Percentiles rank a stretch among this genome's conserved stretches.
Conservation (phyloP, 2,888 invertebrate genomes). For the Dicranocentrus wangi region DNA sequence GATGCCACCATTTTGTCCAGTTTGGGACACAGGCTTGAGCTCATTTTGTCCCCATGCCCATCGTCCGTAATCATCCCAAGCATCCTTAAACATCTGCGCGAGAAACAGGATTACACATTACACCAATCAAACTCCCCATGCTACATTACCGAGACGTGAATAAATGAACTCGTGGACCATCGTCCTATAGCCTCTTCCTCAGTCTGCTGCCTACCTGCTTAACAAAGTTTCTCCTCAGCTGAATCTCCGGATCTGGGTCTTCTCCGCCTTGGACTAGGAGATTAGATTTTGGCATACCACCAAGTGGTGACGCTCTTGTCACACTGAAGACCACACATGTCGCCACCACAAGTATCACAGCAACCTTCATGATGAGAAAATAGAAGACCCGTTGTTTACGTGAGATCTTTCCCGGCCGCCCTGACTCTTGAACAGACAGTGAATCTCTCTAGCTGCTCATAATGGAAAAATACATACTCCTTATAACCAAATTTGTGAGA, state of each 20-base stretch:
- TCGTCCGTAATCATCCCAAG: conserved; percentile 96
- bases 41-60: conserved; percentile 99
- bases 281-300: conserved; percentile 6
- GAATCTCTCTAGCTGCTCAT: conserved; percentile 57
- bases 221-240: conserved; percentile 62
- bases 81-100: conserved; percentile 97
- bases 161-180: too few species aligned
- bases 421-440: conserved; percentile 60
- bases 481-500: conserved; percentile 10
- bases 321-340: conserved; percentile 55
- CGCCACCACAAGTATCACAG: conserved; percentile 56
- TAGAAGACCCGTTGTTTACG: conserved; percentile 45
- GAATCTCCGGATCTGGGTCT: conserved; percentile 67
- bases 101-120: neutral
- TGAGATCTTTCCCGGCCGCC: conserved; percentile 56
- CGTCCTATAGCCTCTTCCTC: too few species aligned
- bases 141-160: too few species aligned
- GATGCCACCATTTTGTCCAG: conserved; percentile 91
- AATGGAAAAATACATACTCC: conserved; percentile 30
- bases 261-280: conserved; percentile 65
- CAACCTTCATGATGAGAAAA: conserved; percentile 53
- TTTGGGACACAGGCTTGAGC: conserved; percentile 90
- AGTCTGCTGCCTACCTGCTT: conserved; percentile 52
- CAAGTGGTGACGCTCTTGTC: conserved; percentile 39
- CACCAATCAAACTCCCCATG: neutral